Percentiles rank a stretch among this genome's conserved stretches.
Evolutionary conservation across 2,888 invertebrate species (phyloP).

Genomic region (Girardia tigrina): DNA sequence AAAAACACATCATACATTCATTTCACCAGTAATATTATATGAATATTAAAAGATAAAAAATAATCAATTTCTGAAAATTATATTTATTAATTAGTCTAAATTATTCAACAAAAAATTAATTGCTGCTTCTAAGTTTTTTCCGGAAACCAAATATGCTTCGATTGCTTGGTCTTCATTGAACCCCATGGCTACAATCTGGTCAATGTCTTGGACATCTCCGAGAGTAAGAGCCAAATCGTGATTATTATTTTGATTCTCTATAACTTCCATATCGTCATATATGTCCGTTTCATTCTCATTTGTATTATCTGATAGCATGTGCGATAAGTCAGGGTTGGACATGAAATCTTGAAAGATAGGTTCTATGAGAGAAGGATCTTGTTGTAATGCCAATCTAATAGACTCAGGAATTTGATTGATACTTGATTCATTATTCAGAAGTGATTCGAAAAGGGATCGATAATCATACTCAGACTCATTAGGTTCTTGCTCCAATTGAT

Average conservation of each 20-base stretch:
- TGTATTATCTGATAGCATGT: background rate
- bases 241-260: background rate
- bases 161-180: background rate
- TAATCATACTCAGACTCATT: background rate
- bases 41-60: no score
- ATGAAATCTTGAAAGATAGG: background rate
- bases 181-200: background rate
- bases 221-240: background rate
- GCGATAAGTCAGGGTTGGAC: background rate
- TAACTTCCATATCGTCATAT: background rate
- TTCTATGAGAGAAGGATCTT: background rate
- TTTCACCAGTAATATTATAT: no score
- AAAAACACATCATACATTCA: no score
- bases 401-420: background rate
- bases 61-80: no score
- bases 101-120: conserved; percentile 1
- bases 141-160: background rate
- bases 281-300: background rate
- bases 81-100: background rate
- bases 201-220: background rate
- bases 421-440: background rate
- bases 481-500: background rate
- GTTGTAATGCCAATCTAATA: background rate
- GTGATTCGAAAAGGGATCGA: background rate
- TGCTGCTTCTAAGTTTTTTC: background rate